phyloP scores from a whole-genome alignment of 2,888 invertebrate genomes.

The Trilocha varians region DNA sequence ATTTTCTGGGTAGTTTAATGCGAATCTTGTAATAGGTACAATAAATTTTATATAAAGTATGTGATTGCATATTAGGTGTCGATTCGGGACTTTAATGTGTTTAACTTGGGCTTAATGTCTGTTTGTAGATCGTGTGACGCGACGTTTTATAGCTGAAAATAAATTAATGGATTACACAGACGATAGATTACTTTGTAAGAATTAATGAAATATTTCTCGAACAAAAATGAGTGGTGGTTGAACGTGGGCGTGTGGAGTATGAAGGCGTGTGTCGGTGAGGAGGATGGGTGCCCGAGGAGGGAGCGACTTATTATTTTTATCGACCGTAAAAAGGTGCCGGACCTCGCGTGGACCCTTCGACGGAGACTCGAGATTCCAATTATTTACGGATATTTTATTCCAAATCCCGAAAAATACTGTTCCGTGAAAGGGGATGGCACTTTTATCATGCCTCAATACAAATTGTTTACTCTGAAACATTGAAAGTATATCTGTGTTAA shows the following conservation, averaged over 20 bases:
- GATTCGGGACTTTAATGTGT: slow-evolving; percentile 71
- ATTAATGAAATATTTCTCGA: slow-evolving; percentile 32
- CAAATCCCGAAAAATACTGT: slow-evolving; percentile 55
- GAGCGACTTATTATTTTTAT: slow-evolving; percentile 66
- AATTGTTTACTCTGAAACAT: slow-evolving; percentile 16
- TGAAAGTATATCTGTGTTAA: neutral
- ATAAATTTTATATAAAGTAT: slow-evolving; percentile 73
- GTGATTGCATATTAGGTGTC: slow-evolving; percentile 73
- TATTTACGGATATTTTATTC: slow-evolving; percentile 63
- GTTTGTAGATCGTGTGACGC: slow-evolving; percentile 33
- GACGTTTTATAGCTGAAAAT: slow-evolving; percentile 16
- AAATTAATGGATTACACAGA: slow-evolving; percentile 14
- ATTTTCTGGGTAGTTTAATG: slow-evolving; percentile 74
- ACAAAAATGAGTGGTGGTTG: slow-evolving; percentile 72
- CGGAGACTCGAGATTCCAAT: slow-evolving; percentile 53
- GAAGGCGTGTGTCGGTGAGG: slow-evolving; percentile 21
- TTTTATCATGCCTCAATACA: slow-evolving; percentile 39
- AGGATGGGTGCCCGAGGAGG: slow-evolving; percentile 17
- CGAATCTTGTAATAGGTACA: slow-evolving; percentile 73
- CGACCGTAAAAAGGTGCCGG: slow-evolving; percentile 67
- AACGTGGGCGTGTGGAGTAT: slow-evolving; percentile 36
- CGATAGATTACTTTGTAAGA: slow-evolving; percentile 13
- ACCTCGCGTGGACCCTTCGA: slow-evolving; percentile 53
- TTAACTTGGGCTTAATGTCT: slow-evolving; percentile 67
- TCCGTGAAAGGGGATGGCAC: slow-evolving; percentile 39